Evolutionary conservation across 2,888 invertebrate genomes (phyloP), one percentile per base, ranked within the genome.

Genomic region (Ypsolopha sequella): DNA sequence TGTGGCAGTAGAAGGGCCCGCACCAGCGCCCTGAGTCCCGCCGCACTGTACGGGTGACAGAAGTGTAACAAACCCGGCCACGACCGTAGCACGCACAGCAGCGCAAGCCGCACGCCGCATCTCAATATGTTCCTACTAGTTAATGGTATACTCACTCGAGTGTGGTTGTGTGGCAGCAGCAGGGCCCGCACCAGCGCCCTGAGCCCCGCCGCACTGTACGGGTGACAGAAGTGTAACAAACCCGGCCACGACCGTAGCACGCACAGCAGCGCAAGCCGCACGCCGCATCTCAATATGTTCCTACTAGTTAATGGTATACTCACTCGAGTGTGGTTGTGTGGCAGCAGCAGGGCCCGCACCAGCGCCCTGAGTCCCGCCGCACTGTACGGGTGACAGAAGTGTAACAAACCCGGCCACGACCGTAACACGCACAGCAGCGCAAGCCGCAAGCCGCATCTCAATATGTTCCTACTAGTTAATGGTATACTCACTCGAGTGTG

Each of bases 231-330:
- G 77, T 95, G 95, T 54, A 96, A 84, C 56, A 95, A 88, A 51
- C 98, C 98, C 41, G 97, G 92, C 94, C 97, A 98, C 59, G 97
- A 97, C 55, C 96, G 91, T 55, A 98, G 77, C 53, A 95, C 91
- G 56, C 96, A 95, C 48, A 96, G 85, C 54, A 96, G 76, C 10
- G 95, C 96, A 54, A 95, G 81, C 54, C 95, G 92, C 64, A 95
- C 95, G 64, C 96, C 92, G 2, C 4, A 24, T 24, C 24, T 24
- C 24, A 24, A 2, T 24, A 24, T 24, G 24, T 24, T 24, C 24
- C 24, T 24, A 24, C 24, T 24, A 24, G 24, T 24, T 24, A 24
- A 4, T 24, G 24, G 24, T 24, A 24, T 4, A 24, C 24, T 24
- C 24, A 24, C 24, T 24, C 24, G 24, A 24, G 24, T 24, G 24